phyloP scores from a whole-genome alignment of 2,888 invertebrate species.

The Eumerus sabulonum region DNA sequence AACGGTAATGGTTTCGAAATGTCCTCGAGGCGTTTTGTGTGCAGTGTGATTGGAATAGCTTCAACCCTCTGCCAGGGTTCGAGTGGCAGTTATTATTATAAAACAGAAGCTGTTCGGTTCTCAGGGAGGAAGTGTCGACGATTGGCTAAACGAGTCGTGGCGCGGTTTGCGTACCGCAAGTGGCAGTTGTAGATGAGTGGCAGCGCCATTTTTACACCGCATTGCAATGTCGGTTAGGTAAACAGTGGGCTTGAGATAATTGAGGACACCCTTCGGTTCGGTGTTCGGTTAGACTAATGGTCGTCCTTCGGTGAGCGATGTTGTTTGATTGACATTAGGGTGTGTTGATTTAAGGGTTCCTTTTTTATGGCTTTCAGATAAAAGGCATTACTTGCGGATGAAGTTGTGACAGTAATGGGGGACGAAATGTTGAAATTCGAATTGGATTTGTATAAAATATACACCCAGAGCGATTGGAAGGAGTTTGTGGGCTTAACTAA shows the following conservation, averaged over 20 bases:
- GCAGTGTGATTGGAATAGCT: too few species aligned
- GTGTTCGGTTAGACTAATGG: conserved; percentile 5
- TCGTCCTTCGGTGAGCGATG: conserved; percentile 11
- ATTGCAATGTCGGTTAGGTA: conserved; percentile 64
- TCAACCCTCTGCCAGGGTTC: conserved; percentile 22
- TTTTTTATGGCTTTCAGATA: conserved; percentile 47
- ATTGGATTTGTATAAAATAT: too few species aligned
- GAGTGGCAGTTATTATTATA: background rate
- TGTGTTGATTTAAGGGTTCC: conserved; percentile 61
- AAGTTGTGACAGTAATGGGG: conserved; percentile 9
- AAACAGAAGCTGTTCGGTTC: conserved; percentile 34
- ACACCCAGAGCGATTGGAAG: too few species aligned
- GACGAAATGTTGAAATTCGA: too few species aligned
- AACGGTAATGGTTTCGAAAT: too few species aligned
- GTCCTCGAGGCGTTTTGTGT: too few species aligned
- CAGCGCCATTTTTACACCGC: conserved; percentile 61
- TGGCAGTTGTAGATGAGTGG: conserved; percentile 39
- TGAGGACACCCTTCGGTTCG: conserved; percentile 4
- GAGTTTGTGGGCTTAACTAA: too few species aligned
- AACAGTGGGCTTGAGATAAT: conserved; percentile 32
- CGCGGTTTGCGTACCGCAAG: conserved; percentile 7
- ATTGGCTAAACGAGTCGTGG: background rate
- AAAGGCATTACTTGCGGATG: conserved; percentile 19
- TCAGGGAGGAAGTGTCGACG: background rate
- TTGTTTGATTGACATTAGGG: conserved; percentile 60